phyloP scores from a whole-genome alignment of 2,113 vertebrate species.

The Bubo bubo region DNA sequence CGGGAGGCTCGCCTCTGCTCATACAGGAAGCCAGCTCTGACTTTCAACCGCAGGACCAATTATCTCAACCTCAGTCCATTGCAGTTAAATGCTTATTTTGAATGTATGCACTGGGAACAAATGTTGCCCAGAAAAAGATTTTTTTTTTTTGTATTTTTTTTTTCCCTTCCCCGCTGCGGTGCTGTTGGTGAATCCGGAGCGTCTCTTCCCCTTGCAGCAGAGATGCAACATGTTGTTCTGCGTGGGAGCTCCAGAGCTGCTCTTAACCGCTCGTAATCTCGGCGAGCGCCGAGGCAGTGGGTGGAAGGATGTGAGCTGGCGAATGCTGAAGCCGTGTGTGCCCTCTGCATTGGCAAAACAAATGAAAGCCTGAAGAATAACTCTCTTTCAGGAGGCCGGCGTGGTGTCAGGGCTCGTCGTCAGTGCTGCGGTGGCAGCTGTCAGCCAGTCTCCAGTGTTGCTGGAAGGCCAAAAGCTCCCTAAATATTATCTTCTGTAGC shows the following conservation, averaged over 20 bases:
- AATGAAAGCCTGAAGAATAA: neutral
- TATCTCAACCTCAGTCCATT: neutral
- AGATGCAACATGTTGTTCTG: slow-evolving; percentile 3
- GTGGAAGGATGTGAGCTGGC: slow-evolving; percentile 24
- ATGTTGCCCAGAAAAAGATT: neutral
- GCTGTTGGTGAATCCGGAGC: neutral
- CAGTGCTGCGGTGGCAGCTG: slow-evolving; percentile 25
- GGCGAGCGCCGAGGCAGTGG: neutral
- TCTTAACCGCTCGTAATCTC: neutral
- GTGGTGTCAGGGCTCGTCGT: neutral
- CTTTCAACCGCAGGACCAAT: neutral
- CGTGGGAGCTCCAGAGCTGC: slow-evolving; percentile 32
- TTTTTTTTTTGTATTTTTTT: neutral
- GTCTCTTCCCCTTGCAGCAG: neutral
- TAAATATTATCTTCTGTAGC: slow-evolving; percentile 26
- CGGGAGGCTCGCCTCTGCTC: neutral
- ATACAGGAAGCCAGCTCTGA: neutral
- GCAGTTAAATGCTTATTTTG: neutral
- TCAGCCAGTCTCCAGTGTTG: neutral
- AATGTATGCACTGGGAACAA: neutral
- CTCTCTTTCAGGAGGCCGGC: neutral
- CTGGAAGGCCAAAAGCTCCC: slow-evolving; percentile 17
- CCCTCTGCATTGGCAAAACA: neutral
- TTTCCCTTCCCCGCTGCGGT: fast-evolving
- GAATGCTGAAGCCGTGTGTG: neutral